These are phyloP conservation scores for Phyllotreta striolata DNA, from an alignment of 2,888 invertebrate genomes.

Conservation along the genomic window DNA sequence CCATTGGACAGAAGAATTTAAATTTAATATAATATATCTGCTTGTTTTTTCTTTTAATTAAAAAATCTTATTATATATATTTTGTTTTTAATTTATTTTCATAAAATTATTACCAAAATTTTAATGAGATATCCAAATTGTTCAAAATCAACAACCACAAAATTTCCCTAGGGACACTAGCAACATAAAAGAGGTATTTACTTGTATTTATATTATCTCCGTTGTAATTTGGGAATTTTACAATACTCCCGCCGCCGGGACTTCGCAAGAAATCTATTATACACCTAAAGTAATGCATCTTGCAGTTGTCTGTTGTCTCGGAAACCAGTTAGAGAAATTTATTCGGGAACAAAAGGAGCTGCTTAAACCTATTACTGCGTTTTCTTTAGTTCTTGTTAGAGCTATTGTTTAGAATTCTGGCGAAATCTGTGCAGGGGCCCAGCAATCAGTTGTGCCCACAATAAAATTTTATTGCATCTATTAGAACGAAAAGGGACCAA, in stretches of 20 bases:
- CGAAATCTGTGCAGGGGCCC: slow-evolving; percentile 16
- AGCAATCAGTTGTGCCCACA: slow-evolving; percentile 16
- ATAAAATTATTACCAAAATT: too few species aligned
- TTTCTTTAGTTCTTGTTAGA: slow-evolving; percentile 29
- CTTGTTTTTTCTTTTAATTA: too few species aligned
- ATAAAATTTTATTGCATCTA: slow-evolving; percentile 33
- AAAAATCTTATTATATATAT: too few species aligned
- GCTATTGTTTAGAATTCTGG: slow-evolving; percentile 23
- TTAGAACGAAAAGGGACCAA: slow-evolving; percentile 12
- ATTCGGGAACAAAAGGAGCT: slow-evolving; percentile 31
- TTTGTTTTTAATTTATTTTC: too few species aligned
- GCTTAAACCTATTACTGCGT: slow-evolving; percentile 36
- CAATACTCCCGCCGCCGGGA: too few species aligned
- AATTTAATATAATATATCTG: too few species aligned
- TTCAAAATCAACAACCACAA: slow-evolving; percentile 1
- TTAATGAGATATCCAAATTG: too few species aligned
- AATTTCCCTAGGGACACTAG: slow-evolving; percentile 8
- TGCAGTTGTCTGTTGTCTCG: slow-evolving; percentile 21
- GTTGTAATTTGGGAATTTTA: slow-evolving; percentile 35
- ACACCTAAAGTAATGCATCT: slow-evolving; percentile 15
- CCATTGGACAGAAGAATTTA: too few species aligned
- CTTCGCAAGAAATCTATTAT: neutral
- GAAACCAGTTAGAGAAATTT: slow-evolving; percentile 30
- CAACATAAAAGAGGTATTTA: slow-evolving; percentile 35
- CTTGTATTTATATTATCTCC: slow-evolving; percentile 40